phyloP scores from a whole-genome alignment of 2,113 vertebrate species.

The Crypturellus undulatus region DNA sequence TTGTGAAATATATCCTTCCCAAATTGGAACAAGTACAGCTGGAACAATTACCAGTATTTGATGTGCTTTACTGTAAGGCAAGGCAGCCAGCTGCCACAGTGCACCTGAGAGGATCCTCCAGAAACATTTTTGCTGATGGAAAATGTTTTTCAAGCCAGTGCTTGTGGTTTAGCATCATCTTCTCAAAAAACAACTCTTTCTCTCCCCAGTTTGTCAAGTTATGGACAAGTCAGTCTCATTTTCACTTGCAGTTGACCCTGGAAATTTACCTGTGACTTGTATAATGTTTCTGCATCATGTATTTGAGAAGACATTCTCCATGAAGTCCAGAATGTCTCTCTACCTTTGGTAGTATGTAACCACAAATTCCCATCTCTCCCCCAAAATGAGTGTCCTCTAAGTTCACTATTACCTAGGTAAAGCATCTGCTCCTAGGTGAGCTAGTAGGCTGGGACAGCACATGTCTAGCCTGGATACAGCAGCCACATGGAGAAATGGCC shows the following conservation, averaged over 20 bases:
- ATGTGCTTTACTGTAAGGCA: conserved; percentile 24
- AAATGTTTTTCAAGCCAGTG: not conserved
- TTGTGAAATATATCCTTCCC: conserved; percentile 49
- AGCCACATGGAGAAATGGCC: not conserved
- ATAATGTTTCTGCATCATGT: not conserved
- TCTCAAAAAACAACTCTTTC: not conserved
- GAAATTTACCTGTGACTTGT: not conserved
- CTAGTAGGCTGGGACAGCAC: not conserved
- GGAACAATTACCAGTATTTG: conserved; percentile 34
- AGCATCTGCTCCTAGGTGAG: not conserved
- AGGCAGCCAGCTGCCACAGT: not conserved
- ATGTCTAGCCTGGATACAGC: not conserved
- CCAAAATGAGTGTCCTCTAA: not conserved
- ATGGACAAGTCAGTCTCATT: not conserved
- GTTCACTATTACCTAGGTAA: not conserved
- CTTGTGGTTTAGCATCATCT: conserved; percentile 20
- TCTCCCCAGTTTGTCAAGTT: not conserved
- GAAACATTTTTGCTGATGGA: conserved; percentile 3
- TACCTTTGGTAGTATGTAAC: not conserved
- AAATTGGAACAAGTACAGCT: not conserved
- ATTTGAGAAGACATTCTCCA: not conserved
- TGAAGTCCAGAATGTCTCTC: not conserved
- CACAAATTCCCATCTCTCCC: not conserved
- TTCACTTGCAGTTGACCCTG: not conserved
- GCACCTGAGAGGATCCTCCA: conserved; percentile 49